phyloP scores from a whole-genome alignment of 2,888 invertebrate genomes.

The Glyphotaelius pellucidus region DNA sequence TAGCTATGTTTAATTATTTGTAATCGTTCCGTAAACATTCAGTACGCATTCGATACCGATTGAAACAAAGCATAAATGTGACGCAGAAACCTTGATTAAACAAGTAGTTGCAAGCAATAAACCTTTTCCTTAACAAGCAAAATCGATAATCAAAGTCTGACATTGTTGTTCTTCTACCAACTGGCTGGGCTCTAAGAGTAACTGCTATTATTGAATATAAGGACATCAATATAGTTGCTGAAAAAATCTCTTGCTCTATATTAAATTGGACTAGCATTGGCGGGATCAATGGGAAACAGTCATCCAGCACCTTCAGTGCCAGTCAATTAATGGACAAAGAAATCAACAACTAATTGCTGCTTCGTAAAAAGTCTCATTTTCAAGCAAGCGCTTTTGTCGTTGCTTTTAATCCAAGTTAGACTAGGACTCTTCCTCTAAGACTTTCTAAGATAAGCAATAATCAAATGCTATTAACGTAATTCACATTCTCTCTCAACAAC shows the following conservation, averaged over 20 bases:
- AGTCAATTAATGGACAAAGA: neutral
- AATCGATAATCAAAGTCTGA: neutral
- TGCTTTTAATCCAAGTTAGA: neutral
- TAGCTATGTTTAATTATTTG: neutral
- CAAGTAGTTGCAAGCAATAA: neutral
- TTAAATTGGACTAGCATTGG: too few species aligned
- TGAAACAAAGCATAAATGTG: neutral
- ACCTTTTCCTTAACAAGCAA: neutral
- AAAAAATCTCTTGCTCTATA: too few species aligned
- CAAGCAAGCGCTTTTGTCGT: neutral
- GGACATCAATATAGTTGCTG: neutral
- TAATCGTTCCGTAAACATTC: neutral
- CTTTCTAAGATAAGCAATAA: neutral
- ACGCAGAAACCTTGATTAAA: neutral
- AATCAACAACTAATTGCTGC: neutral
- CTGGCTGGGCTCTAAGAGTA: too few species aligned
- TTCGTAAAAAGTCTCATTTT: neutral
- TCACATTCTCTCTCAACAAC: too few species aligned
- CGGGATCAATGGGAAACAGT: too few species aligned
- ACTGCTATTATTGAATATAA: neutral
- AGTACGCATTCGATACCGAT: neutral
- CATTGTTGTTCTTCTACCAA: neutral
- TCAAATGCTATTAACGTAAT: slow-evolving; percentile 58
- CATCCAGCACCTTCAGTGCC: too few species aligned
- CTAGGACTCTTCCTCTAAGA: slow-evolving; percentile 1